These are phyloP conservation scores for Trichonephila inaurata DNA, from an alignment of 1,140 invertebrate species.

Conservation along the genomic window DNA sequence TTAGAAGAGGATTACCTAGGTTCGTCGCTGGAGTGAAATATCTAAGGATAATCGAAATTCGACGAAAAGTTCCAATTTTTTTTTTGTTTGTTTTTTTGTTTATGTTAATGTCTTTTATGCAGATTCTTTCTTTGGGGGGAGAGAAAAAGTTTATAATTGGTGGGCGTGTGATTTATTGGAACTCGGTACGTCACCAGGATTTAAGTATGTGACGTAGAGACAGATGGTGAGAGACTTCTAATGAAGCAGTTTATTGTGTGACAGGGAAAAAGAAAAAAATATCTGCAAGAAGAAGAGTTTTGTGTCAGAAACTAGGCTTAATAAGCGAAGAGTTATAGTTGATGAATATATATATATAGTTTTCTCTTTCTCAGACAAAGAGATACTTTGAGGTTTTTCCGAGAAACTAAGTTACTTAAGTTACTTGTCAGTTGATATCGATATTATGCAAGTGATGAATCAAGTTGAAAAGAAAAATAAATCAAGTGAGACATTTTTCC, in stretches of 20 bases:
- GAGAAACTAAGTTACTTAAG: too few relatives aligned
- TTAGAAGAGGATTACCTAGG: constrained; percentile 71
- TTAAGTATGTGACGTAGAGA: not conserved
- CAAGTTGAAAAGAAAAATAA: not conserved
- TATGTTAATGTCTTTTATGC: constrained; percentile 29
- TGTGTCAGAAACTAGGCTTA: constrained; percentile 7
- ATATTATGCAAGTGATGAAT: not conserved
- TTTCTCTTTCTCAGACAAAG: not conserved
- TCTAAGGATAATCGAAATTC: constrained; percentile 69
- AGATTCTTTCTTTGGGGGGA: not conserved
- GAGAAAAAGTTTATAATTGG: constrained; percentile 37
- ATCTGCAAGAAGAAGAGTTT: not conserved
- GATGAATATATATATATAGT: not conserved
- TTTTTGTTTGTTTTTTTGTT: not conserved
- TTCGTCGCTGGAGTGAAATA: constrained; percentile 37
- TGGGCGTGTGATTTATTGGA: constrained; percentile 23
- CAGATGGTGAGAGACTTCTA: not conserved
- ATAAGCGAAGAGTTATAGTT: not conserved
- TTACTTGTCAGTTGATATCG: not conserved
- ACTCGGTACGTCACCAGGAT: not conserved
- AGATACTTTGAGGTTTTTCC: not conserved
- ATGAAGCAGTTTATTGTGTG: constrained; percentile 19
- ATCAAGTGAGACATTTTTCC: not conserved
- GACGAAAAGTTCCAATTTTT: constrained; percentile 16
- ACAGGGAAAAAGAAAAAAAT: not conserved